Evolutionary conservation across 2,888 invertebrate species (phyloP).

Genomic region (Caenorhabditis wallacei): DNA sequence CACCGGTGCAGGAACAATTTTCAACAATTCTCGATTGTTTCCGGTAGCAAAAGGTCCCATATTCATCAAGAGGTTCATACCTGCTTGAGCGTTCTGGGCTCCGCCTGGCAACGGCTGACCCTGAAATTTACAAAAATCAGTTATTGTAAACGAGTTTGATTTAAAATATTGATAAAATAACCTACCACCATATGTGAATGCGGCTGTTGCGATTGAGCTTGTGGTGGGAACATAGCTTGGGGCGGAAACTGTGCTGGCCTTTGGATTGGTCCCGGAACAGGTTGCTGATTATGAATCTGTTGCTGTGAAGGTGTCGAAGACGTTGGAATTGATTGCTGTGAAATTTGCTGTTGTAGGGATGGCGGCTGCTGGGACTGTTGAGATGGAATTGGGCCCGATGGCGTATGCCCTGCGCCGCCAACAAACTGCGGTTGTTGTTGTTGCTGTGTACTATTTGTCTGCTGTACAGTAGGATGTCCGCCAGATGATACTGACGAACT

Average conservation of each 20-base stretch:
- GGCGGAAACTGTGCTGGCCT: slow-evolving; percentile 35
- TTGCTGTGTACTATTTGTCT: slow-evolving; percentile 14
- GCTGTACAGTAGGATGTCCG: slow-evolving; percentile 60
- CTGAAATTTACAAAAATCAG: slow-evolving; percentile 22
- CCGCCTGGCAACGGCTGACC: slow-evolving; percentile 31
- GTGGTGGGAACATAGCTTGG: slow-evolving; percentile 32
- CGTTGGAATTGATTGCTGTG: slow-evolving; percentile 19
- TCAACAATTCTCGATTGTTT: slow-evolving; percentile 51
- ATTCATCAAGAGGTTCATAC: slow-evolving; percentile 51
- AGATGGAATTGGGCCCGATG: slow-evolving; percentile 38
- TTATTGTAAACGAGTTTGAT: too few relatives aligned
- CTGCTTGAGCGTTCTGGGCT: slow-evolving; percentile 19
- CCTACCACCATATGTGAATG: slow-evolving; percentile 55
- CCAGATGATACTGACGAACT: slow-evolving; percentile 72
- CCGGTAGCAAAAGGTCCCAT: slow-evolving; percentile 35
- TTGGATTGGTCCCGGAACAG: slow-evolving; percentile 49
- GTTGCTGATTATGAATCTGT: slow-evolving; percentile 21
- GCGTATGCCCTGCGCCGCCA: slow-evolving; percentile 54
- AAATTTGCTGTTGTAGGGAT: slow-evolving; percentile 10
- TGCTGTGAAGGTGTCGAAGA: slow-evolving; percentile 21
- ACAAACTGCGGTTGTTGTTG: slow-evolving; percentile 25
- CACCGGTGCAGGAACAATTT: slow-evolving; percentile 55
- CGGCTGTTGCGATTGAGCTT: slow-evolving; percentile 16
- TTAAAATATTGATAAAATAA: too few relatives aligned
- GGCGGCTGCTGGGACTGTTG: slow-evolving; percentile 26